Evolutionary conservation across 2,113 vertebrate genomes (phyloP).

Genomic region (Sylvilagus bachmani): DNA sequence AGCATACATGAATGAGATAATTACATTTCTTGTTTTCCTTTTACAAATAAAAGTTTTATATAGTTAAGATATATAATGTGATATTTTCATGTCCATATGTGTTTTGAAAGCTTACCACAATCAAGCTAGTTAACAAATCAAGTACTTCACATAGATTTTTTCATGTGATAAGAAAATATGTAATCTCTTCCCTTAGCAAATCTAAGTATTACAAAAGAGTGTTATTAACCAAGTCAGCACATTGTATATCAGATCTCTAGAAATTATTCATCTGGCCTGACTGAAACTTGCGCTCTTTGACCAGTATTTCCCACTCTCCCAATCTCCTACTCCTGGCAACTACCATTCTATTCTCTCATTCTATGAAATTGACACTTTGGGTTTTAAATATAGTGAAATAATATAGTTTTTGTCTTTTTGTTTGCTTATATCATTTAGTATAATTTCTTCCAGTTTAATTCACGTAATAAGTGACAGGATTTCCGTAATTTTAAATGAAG

Average conservation of each 20-base stretch:
- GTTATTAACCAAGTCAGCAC: not conserved
- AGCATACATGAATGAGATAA: not conserved
- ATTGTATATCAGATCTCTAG: not conserved
- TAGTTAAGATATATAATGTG: not conserved
- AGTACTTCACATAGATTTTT: not conserved
- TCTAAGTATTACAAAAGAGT: not conserved
- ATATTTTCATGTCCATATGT: not conserved
- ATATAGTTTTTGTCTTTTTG: not conserved
- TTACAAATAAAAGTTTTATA: not conserved
- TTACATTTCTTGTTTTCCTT: not conserved
- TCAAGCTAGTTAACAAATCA: not conserved
- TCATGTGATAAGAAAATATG: not conserved
- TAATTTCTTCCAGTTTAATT: not conserved
- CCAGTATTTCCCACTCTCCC: not conserved
- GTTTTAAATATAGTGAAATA: not conserved
- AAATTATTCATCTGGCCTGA: not conserved
- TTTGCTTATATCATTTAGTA: not conserved
- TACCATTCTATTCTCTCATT: not conserved
- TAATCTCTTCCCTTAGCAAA: not conserved
- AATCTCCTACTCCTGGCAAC: not conserved
- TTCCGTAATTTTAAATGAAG: not conserved
- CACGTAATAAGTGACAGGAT: not conserved
- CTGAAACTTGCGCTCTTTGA: not conserved
- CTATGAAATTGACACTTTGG: not conserved
- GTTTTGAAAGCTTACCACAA: not conserved